Evolutionary conservation across 2,797 vertebrate genomes (phyloP), one percentile per base, ranked within the genome.

Genomic region (Gobio occitaniae): DNA sequence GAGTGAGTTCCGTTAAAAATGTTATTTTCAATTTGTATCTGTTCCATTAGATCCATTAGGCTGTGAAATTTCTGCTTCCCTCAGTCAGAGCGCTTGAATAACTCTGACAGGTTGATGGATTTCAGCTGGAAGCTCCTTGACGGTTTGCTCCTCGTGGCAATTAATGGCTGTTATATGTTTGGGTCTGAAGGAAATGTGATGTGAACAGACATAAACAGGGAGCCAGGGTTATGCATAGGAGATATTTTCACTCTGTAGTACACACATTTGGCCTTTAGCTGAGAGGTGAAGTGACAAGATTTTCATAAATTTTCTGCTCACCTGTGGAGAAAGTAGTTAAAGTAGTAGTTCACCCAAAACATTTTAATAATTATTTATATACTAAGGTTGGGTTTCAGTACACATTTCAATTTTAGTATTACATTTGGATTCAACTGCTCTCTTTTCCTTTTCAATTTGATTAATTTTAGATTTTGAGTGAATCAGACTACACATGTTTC

Each of bases 171-270:
- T 63, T 78, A 84, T 86, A 44, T 66, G n/a, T 88, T 50, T 84
- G 82, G 85, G 75, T 89, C 78, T 84, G 74, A 87, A 83, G 70
- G 44, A 74, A 86, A 88, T 82, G 84, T 77, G 82, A 87, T 72
- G 65, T 71, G 85, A 86, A 70, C 68, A n/a, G 84, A 69, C 66
- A 21, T 52, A 84, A 78, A 48, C 50, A 44, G 16, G 44, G 52
- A 56, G 38, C 25, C 1, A 75, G 84, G 71, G 80, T 86, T 78
- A 84, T 54, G 10, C 76, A 89, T 48, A 61, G 32, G 17, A 89
- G 82, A 79, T 91, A 88, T 78, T 71, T 38, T 82, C 70, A 84
- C 85, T 88, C 90, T 88, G 38, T 87, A 88, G 83, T 75, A 82
- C 75, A 61, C 68, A 70, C 63, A 38, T 74, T 87, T 41, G 19